phyloP scores from a whole-genome alignment of 2,888 invertebrate species.

The Microctonus hyperodae region DNA sequence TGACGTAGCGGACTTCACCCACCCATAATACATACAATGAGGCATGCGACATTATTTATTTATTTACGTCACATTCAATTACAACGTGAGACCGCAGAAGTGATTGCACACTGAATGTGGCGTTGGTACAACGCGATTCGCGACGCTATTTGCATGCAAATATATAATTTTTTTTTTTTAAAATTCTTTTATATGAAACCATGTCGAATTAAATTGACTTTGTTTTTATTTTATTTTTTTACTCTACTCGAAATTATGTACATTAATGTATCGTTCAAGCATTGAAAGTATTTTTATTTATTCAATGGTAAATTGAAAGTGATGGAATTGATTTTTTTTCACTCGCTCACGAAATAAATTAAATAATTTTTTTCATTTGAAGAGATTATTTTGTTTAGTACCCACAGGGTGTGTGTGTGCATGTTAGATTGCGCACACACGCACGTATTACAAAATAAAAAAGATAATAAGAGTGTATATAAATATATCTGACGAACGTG shows the following conservation, averaged over 20 bases:
- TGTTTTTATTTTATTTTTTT: neutral
- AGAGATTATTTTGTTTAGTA: too few species aligned
- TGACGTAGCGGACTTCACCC: constrained; percentile 42
- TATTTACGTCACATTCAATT: constrained; percentile 63
- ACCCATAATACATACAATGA: neutral
- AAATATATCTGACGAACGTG: constrained; percentile 18
- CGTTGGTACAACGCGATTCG: constrained; percentile 47
- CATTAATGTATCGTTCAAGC: too few species aligned
- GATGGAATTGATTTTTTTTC: too few species aligned
- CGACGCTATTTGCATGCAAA: constrained; percentile 61
- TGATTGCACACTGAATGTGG: constrained; percentile 46
- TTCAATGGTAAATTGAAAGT: too few species aligned
- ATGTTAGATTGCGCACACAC: neutral
- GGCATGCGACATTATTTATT: constrained; percentile 59
- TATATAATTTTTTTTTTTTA: constrained; percentile 37
- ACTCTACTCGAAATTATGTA: neutral
- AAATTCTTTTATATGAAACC: neutral
- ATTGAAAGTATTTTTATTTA: too few species aligned
- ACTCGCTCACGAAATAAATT: too few species aligned
- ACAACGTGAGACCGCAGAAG: constrained; percentile 58
- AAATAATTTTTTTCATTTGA: neutral
- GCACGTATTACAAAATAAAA: constrained; percentile 32
- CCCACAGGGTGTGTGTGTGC: neutral
- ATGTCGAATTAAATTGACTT: constrained; percentile 1
- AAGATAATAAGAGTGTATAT: constrained; percentile 33